Conservation (phyloP, 1,140 invertebrate species). For the Caenorhabditis brenneri region DNA sequence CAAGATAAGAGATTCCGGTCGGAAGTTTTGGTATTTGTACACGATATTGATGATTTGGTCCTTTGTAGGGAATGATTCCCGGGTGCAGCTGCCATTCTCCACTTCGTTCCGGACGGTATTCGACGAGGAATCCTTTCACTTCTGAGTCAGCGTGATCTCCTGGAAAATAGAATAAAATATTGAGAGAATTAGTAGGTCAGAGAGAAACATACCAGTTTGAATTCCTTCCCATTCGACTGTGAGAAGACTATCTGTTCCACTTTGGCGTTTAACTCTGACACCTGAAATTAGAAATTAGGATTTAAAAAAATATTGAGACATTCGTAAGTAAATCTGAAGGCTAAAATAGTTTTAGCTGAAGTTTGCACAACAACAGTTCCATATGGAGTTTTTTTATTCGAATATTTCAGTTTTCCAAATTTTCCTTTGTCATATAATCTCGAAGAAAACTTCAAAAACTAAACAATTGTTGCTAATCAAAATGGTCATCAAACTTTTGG, state of each 20-base stretch:
- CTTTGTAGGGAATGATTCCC: conserved; percentile 68
- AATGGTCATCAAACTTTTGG: too few relatives aligned
- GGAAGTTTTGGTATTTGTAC: conserved; percentile 70
- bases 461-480: too few relatives aligned
- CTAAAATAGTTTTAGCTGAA: too few relatives aligned
- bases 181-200: background rate
- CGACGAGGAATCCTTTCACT: conserved; percentile 70
- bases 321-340: too few relatives aligned
- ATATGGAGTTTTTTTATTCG: too few relatives aligned
- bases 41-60: conserved; percentile 70
- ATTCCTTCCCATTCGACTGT: conserved; percentile 71
- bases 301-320: background rate
- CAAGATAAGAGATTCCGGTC: conserved; percentile 70
- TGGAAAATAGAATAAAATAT: background rate
- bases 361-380: too few relatives aligned
- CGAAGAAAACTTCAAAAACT: too few relatives aligned
- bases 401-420: too few relatives aligned
- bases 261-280: conserved; percentile 55
- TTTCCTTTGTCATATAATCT: too few relatives aligned
- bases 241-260: conserved; percentile 64
- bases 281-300: background rate
- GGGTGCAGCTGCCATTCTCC: conserved; percentile 69
- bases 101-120: conserved; percentile 70
- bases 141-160: conserved; percentile 69
- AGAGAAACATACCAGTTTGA: conserved; percentile 58